Conservation (phyloP, 2,113 vertebrate species). For the Onychorhynchus coronatus region DNA sequence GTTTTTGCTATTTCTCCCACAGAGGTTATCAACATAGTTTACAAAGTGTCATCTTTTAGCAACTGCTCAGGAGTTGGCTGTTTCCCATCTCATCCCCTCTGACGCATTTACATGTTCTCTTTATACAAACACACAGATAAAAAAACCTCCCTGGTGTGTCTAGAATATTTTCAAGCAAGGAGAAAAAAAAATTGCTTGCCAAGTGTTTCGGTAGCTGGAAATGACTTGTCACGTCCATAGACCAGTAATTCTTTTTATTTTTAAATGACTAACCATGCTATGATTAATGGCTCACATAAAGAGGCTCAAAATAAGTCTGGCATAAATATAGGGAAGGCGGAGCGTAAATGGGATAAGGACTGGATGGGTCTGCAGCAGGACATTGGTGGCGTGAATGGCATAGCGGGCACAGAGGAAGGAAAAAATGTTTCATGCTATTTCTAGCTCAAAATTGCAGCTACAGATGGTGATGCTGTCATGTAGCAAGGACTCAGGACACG, state of each 20-base stretch:
- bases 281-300: slow-evolving; percentile 76
- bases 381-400: slow-evolving; percentile 74
- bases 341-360: slow-evolving; percentile 25
- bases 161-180: slow-evolving; percentile 69
- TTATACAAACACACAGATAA: background rate
- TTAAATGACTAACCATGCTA: slow-evolving; percentile 55
- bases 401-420: slow-evolving; percentile 69
- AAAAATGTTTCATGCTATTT: slow-evolving; percentile 80
- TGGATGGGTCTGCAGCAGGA: slow-evolving; percentile 56
- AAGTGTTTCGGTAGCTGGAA: slow-evolving; percentile 75
- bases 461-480: slow-evolving; percentile 34
- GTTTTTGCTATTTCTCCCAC: slow-evolving; percentile 70
- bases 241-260: slow-evolving; percentile 69
- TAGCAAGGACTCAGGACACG: background rate
- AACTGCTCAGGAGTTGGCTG: slow-evolving; percentile 68
- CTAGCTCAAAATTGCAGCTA: slow-evolving; percentile 73
- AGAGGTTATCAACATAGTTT: slow-evolving; percentile 78
- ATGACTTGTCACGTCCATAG: slow-evolving; percentile 64
- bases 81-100: background rate
- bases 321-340: slow-evolving; percentile 29
- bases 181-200: slow-evolving; percentile 67
- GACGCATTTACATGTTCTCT: slow-evolving; percentile 24
- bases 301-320: slow-evolving; percentile 74
- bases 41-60: slow-evolving; percentile 81
- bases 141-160: slow-evolving; percentile 39